Evolutionary conservation across 1,140 invertebrate genomes (phyloP).

Genomic region (Ganaspis sp.): DNA sequence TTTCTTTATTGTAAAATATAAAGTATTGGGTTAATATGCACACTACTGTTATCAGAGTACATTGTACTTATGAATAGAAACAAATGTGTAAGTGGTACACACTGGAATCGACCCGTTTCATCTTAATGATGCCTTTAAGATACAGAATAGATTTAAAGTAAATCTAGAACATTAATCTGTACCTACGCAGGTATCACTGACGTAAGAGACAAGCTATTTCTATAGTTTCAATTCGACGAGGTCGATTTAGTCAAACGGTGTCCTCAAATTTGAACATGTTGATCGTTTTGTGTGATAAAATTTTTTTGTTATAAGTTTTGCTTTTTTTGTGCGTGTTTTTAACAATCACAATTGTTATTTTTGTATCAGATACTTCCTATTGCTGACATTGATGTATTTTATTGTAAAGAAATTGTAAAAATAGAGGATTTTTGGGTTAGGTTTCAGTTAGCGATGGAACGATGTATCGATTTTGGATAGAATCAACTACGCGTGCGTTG

Average conservation of each 20-base stretch:
- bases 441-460: no score
- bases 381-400: no score
- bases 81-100: neutral
- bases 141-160: slow-evolving; percentile 50
- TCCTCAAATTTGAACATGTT: neutral
- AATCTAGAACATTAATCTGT: slow-evolving; percentile 60
- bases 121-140: slow-evolving; percentile 44
- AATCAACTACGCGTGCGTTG: no score
- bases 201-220: neutral
- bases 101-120: neutral
- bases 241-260: neutral
- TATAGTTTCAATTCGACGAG: slow-evolving; percentile 35
- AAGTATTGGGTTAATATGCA: neutral
- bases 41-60: neutral
- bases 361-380: no score
- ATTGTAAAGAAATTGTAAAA: no score
- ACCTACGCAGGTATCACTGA: slow-evolving; percentile 24
- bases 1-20: slow-evolving; percentile 41
- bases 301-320: no score
- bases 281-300: slow-evolving; percentile 5
- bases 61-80: neutral
- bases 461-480: no score
- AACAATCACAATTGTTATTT: no score
- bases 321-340: no score
- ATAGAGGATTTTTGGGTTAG: no score